Conservation (phyloP, 2,797 vertebrate genomes). For the Hylomyscus alleni region DNA sequence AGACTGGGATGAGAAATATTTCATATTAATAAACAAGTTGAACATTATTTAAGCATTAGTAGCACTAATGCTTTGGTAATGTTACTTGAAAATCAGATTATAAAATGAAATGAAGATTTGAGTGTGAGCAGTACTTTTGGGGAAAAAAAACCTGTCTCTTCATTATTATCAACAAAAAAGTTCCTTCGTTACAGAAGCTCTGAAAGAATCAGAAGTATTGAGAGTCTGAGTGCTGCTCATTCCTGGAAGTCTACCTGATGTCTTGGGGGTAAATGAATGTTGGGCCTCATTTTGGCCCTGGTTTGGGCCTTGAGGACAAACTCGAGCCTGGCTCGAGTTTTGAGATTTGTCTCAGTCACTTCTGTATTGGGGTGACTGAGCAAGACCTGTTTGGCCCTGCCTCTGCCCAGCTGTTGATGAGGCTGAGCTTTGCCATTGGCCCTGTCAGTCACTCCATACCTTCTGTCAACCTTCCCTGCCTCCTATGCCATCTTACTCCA, state of each 20-base stretch:
- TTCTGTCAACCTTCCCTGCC: too few relatives aligned
- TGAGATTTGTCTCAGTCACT: too few relatives aligned
- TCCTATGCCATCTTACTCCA: too few relatives aligned
- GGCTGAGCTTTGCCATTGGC: too few relatives aligned
- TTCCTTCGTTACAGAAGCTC: not conserved
- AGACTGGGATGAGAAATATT: not conserved
- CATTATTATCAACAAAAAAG: not conserved
- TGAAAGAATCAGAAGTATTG: not conserved
- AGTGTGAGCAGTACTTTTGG: not conserved
- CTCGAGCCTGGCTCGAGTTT: too few relatives aligned
- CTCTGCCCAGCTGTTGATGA: too few relatives aligned
- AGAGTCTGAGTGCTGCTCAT: not conserved
- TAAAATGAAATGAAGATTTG: not conserved
- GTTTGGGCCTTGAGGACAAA: too few relatives aligned
- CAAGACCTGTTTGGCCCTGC: too few relatives aligned
- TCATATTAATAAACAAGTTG: not conserved
- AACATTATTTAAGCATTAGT: not conserved
- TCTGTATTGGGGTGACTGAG: too few relatives aligned
- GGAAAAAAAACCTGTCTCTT: not conserved
- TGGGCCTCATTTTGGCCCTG: too few relatives aligned
- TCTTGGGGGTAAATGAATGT: not conserved
- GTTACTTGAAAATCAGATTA: constrained; percentile 4
- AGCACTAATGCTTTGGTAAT: not conserved
- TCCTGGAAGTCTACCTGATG: not conserved
- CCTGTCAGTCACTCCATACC: too few relatives aligned